These are phyloP conservation scores for Rhabdornis inornatus DNA, from an alignment of 2,113 vertebrate genomes.

Conservation along the genomic window DNA sequence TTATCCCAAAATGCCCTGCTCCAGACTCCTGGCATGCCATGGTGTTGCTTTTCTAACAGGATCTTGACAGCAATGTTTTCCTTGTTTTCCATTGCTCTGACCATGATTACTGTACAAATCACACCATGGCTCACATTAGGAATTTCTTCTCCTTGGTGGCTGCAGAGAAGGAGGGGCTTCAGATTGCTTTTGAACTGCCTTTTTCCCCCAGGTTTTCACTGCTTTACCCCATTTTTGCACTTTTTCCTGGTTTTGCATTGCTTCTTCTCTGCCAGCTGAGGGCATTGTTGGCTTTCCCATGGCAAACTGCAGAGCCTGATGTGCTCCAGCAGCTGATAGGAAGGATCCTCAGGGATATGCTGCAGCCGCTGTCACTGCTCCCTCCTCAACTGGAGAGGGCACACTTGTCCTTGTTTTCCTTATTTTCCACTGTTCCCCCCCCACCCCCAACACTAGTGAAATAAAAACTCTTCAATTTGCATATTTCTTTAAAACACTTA, in stretches of 20 bases:
- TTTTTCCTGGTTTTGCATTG: neutral
- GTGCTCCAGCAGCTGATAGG: neutral
- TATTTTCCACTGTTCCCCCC: neutral
- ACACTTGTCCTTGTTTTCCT: slow-evolving; percentile 11
- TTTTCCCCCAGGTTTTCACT: neutral
- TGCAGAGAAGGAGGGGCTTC: neutral
- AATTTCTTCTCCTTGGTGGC: neutral
- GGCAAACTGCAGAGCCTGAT: neutral
- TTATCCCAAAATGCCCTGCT: neutral
- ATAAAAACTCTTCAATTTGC: neutral
- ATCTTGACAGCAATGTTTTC: neutral
- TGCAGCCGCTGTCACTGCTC: neutral
- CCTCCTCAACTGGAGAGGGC: slow-evolving; percentile 35
- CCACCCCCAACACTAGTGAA: neutral
- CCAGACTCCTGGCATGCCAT: neutral
- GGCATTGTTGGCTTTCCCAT: slow-evolving; percentile 52
- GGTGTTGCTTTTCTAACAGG: slow-evolving; percentile 27
- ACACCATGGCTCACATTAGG: neutral
- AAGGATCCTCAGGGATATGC: neutral
- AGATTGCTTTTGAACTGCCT: neutral
- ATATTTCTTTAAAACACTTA: neutral
- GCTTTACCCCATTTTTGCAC: neutral
- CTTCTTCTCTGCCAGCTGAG: slow-evolving; percentile 49
- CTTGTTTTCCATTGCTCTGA: neutral
- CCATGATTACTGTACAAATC: neutral